Evolutionary conservation across 2,797 vertebrate species (phyloP).

Genomic region (Arrhamphus sclerolepis): DNA sequence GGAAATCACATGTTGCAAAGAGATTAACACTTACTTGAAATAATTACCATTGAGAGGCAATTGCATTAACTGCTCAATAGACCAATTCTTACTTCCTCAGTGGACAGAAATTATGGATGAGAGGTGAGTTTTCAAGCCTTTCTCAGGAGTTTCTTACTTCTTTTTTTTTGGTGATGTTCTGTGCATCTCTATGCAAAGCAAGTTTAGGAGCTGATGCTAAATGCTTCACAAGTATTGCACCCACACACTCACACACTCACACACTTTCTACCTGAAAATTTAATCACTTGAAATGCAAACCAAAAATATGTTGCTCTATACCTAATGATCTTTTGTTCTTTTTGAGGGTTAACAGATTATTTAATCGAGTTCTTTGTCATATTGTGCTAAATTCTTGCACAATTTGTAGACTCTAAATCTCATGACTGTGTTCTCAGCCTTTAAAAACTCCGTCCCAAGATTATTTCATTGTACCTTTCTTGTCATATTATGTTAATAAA

Average conservation of each 20-base stretch:
- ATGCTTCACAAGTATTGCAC: neutral
- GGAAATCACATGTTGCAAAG: conserved; percentile 71
- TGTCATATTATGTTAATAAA: conserved; percentile 65
- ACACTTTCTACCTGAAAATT: neutral
- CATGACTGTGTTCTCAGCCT: conserved; percentile 56
- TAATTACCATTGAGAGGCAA: conserved; percentile 59
- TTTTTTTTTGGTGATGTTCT: conserved; percentile 19
- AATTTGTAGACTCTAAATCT: conserved; percentile 56
- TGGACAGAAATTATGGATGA: conserved; percentile 40
- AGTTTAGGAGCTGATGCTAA: neutral
- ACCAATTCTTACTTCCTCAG: conserved; percentile 59
- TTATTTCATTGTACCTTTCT: conserved; percentile 61
- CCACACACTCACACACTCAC: neutral
- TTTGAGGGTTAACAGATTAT: conserved; percentile 37
- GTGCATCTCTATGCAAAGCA: neutral
- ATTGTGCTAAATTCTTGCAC: conserved; percentile 49
- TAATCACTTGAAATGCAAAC: neutral
- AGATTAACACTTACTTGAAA: conserved; percentile 70
- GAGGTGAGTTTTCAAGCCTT: conserved; percentile 25
- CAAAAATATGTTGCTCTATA: conserved; percentile 3
- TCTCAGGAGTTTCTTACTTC: conserved; percentile 10
- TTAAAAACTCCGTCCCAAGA: conserved; percentile 38
- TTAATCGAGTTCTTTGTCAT: conserved; percentile 45
- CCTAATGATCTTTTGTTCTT: neutral
- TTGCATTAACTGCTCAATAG: conserved; percentile 74